Evolutionary conservation across 2,888 invertebrate genomes (phyloP), one percentile per base, ranked within the genome.

Genomic region (Melipona bicolor): DNA sequence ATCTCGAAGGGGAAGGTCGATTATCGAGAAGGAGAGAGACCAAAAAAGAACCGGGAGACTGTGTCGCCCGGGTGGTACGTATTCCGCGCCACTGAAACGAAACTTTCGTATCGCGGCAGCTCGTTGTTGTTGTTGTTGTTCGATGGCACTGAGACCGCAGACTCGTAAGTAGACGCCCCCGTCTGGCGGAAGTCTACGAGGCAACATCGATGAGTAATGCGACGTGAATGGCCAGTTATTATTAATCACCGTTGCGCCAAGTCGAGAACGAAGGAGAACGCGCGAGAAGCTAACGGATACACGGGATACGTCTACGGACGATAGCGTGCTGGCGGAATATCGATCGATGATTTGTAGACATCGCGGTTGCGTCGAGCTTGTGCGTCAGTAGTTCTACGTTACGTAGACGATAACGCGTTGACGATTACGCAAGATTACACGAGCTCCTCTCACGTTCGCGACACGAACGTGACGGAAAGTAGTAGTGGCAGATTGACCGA

Each of bases 201-300:
- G 81, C 75, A 78, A 77, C 84, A 79, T 86, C 89, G 89, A 91
- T 92, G 91, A 92, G 90, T 91, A 92, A 92, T 91, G 89, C 87
- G 88, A 88, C 88, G 90, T 81, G 89, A 89, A 90, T 85, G 87
- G 86, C 84, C 83, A 86, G 90, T 92, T 92, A 92, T 92, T 92
- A 92, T 92, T 91, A 92, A 92, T 92, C 89, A 92, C 81, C 65
- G 83, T 79, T 65, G 73, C 74, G 59, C 36, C 36, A 36, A 71
- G 75, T 36, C 75, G 52, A 79, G 87, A 75, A 75, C 83, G 83
- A 80, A 88, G 87, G 79, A 77, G 85, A 11, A 67, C 78, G 87
- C 81, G 36, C 54, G 65, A 65, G 65, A 71, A 77, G 32, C 61
- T 80, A 88, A 87, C 86, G 86, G 84, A 75, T 49, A 59, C 67